phyloP scores from a whole-genome alignment of 2,797 vertebrate species.

The Eulemur coronatus region DNA sequence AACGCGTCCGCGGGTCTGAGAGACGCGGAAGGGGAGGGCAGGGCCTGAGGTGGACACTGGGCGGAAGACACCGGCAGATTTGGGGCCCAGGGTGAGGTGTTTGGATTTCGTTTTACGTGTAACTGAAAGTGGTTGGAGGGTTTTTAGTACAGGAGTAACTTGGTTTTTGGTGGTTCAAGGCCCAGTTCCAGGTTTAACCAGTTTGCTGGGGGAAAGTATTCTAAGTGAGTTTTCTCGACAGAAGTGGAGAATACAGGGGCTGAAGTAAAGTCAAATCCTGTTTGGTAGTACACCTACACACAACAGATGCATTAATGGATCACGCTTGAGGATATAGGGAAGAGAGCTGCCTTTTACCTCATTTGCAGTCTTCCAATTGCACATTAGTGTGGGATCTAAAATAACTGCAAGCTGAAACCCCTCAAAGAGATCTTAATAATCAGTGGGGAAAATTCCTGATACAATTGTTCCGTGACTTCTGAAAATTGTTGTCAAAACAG shows the following conservation, averaged over 20 bases:
- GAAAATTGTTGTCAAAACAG: background rate
- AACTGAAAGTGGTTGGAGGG: background rate
- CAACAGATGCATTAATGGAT: background rate
- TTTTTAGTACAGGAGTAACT: conserved; percentile 2
- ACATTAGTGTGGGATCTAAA: background rate
- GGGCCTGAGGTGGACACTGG: background rate
- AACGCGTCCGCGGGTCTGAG: no score
- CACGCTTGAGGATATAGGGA: background rate
- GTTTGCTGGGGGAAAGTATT: background rate
- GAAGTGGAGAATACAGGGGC: background rate
- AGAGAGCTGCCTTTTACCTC: background rate
- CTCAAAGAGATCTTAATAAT: background rate
- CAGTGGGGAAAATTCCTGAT: background rate
- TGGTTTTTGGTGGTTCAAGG: conserved; percentile 3
- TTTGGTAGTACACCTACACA: background rate
- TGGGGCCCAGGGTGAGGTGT: background rate
- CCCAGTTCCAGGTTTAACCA: background rate
- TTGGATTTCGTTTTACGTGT: background rate
- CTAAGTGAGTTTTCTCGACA: background rate
- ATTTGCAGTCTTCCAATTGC: background rate
- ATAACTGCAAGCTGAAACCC: background rate
- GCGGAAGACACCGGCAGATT: background rate
- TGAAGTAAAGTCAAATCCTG: conserved; percentile 13
- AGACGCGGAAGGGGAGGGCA: no score
- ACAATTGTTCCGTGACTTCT: background rate